Evolutionary conservation across 2,888 invertebrate species (phyloP).

Genomic region (Drosophila birchii): DNA sequence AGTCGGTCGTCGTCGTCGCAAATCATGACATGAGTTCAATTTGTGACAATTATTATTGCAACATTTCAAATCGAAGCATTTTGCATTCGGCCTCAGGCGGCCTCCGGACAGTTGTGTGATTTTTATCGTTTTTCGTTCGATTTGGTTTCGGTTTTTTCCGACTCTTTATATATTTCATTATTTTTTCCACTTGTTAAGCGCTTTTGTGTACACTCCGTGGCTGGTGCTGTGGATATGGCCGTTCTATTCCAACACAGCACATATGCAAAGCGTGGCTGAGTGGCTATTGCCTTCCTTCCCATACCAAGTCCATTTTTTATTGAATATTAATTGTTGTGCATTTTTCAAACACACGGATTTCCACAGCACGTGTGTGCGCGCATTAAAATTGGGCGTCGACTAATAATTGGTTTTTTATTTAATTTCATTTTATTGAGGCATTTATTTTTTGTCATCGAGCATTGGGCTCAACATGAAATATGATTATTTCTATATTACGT

Average conservation of each 20-base stretch:
- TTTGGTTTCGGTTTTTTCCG: conserved; percentile 50
- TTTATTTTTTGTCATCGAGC: conserved; percentile 29
- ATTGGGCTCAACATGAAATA: conserved; percentile 8
- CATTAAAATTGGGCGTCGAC: conserved; percentile 67
- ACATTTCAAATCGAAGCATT: conserved; percentile 74
- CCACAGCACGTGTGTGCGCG: conserved; percentile 9
- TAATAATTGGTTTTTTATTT: conserved; percentile 62
- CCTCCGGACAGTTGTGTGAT: conserved; percentile 63
- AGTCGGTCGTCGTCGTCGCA: conserved; percentile 57
- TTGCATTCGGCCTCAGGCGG: conserved; percentile 62
- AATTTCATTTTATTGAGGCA: conserved; percentile 49
- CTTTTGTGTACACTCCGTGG: conserved; percentile 20
- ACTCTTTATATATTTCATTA: conserved; percentile 49
- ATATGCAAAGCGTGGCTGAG: conserved; percentile 54
- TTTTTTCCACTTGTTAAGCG: conserved; percentile 48
- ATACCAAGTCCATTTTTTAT: conserved; percentile 42
- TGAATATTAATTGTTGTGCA: conserved; percentile 70
- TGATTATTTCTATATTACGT: conserved; percentile 35
- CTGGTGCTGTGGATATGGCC: conserved; percentile 21
- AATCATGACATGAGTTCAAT: conserved; percentile 83
- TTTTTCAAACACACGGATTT: conserved; percentile 52
- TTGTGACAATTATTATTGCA: conserved; percentile 83
- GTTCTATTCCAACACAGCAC: conserved; percentile 48
- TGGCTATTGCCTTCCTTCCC: conserved; percentile 16
- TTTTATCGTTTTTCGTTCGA: conserved; percentile 64